Evolutionary conservation across 2,113 vertebrate species (phyloP), one percentile per base, ranked within the genome.

Genomic region (Nipponia nippon): DNA sequence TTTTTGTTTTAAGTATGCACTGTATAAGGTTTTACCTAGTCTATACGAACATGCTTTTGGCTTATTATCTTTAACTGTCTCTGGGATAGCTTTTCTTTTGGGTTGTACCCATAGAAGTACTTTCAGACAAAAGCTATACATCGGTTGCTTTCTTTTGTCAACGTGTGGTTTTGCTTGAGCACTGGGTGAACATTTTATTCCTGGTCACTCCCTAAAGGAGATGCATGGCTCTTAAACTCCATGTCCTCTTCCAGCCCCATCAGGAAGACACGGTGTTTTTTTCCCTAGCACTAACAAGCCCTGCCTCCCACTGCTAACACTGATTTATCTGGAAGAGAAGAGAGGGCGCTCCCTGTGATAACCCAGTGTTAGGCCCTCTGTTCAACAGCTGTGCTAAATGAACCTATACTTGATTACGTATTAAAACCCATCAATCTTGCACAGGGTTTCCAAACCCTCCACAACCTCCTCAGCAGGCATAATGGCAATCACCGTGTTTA

Each of bases 361-460:
- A 86, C 93, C 87, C 56, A 29, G 78, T 86, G 88, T 92, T 95
- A 96, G 91, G 46, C 73, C 83, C 90, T 92, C 75, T 75, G 66
- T 63, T 93, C 89, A 76, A 95, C 87, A 98, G 94, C 94, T 98
- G 90, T 82, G 83, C 85, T 97, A 97, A 97, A 96, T 95, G 93
- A 97, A 95, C 55, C 34, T 92, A 56, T 44, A 95, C 95, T 94
- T 97, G 97, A 97, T 98, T 97, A 94, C 0, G 25, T 94, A 89
- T 89, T 95, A 93, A 91, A 96, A 87, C 44, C 82, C 95, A 98
- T 96, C 93, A 92, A 75, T 97, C 97, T 97, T 97, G 67, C 89
- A 83, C 78, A 95, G 77, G 79, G 58, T 95, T 97, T 95, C 94
- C 96, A 95, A 97, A 95, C 92, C 84, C 70, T 97, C 67, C 79